Evolutionary conservation across 2,888 invertebrate species (phyloP).

Genomic region (Meganola albula): DNA sequence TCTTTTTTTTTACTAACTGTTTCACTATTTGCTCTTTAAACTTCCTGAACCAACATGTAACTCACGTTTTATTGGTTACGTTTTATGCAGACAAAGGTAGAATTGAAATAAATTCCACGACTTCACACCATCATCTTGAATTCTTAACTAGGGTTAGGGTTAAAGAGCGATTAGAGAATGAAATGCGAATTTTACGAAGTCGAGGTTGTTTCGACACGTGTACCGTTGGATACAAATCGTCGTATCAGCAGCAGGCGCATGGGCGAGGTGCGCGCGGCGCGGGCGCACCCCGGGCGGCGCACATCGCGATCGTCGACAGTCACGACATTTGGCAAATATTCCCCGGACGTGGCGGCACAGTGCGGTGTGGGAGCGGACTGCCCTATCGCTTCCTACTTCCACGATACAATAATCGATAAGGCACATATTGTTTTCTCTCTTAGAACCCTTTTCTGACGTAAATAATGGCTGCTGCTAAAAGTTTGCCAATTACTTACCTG

Average conservation of each 20-base stretch:
- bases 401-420: constrained; percentile 50
- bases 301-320: constrained; percentile 73
- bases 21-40: too few relatives aligned
- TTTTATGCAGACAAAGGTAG: constrained; percentile 2
- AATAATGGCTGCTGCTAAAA: constrained; percentile 21
- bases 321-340: constrained; percentile 77
- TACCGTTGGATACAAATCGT: constrained; percentile 69
- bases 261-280: constrained; percentile 47
- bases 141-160: constrained; percentile 32
- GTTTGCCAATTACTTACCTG: too few relatives aligned
- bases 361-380: constrained; percentile 67
- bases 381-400: constrained; percentile 71
- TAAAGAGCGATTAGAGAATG: constrained; percentile 38
- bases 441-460: constrained; percentile 16
- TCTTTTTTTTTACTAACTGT: too few relatives aligned
- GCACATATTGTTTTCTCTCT: constrained; percentile 42
- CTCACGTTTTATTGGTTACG: not conserved
- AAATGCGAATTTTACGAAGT: constrained; percentile 49
- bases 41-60: constrained; percentile 1
- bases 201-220: constrained; percentile 54
- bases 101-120: constrained; percentile 36
- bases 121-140: constrained; percentile 32
- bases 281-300: constrained; percentile 69
- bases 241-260: constrained; percentile 58
- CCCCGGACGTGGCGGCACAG: constrained; percentile 55